These are phyloP conservation scores for Otocyon megalotis DNA, from an alignment of 2,113 vertebrate genomes.

Conservation along the genomic window DNA sequence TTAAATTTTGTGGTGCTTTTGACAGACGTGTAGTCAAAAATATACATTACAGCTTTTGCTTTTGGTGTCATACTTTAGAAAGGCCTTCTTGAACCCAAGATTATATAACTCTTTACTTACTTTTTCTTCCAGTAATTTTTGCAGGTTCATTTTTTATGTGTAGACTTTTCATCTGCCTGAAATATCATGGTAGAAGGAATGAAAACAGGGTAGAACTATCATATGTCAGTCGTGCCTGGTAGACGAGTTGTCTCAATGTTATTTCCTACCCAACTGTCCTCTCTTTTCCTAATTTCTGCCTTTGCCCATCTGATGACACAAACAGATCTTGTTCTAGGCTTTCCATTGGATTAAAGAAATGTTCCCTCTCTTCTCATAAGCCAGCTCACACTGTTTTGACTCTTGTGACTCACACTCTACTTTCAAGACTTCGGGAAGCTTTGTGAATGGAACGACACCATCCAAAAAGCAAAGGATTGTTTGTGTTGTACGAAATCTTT, in stretches of 20 bases:
- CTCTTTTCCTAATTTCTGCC: neutral
- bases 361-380: neutral
- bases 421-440: neutral
- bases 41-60: neutral
- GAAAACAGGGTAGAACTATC: fast-evolving
- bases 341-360: neutral
- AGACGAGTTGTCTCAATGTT: neutral
- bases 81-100: neutral
- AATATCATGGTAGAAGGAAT: neutral
- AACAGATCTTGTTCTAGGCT: neutral
- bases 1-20: neutral
- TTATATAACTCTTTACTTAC: neutral
- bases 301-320: neutral
- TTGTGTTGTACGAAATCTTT: neutral
- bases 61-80: neutral
- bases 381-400: neutral
- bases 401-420: neutral
- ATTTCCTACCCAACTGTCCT: neutral
- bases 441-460: neutral
- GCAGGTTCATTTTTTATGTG: neutral
- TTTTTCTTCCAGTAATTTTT: conserved; percentile 24
- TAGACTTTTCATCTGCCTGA: neutral
- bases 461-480: neutral
- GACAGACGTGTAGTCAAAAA: neutral
- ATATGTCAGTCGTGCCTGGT: neutral